A percentile compares a stretch with the other conserved stretches of the same genome.
These are phyloP conservation scores for Anthonomus grandis DNA, from an alignment of 1,140 invertebrate species.

Conservation along the genomic window DNA sequence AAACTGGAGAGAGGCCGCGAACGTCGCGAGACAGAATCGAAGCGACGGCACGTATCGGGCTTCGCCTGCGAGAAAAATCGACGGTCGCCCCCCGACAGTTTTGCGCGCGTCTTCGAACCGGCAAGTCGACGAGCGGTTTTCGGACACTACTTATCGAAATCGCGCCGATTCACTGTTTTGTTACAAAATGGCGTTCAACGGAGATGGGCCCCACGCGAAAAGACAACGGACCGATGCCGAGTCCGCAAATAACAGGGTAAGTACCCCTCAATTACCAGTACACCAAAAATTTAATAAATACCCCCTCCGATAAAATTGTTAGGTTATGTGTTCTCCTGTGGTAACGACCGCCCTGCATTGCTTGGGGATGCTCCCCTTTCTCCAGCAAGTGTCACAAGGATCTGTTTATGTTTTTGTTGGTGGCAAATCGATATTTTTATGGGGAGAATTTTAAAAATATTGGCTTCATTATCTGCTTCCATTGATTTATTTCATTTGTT, in stretches of 20 bases:
- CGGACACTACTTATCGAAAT: constrained; percentile 28
- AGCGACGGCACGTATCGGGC: background rate
- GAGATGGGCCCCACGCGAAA: constrained; percentile 53
- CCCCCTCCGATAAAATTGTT: constrained; percentile 4
- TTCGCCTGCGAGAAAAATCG: constrained; percentile 21
- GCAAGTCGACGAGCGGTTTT: constrained; percentile 36
- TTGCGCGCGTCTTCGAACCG: constrained; percentile 38
- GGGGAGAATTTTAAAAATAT: too few species aligned
- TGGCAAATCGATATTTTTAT: background rate
- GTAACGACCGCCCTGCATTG: background rate
- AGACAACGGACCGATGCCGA: constrained; percentile 50
- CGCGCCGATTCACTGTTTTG: constrained; percentile 39
- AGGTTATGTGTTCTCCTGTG: constrained; percentile 8
- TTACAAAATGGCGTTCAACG: constrained; percentile 55
- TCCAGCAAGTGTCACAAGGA: background rate
- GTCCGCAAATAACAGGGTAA: constrained; percentile 51
- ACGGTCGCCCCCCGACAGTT: constrained; percentile 33
- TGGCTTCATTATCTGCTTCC: too few species aligned
- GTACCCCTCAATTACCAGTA: constrained; percentile 30
- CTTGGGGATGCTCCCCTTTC: constrained; percentile 6
- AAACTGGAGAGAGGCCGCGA: background rate
- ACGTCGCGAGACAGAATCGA: constrained; percentile 6
- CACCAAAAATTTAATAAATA: too few species aligned
- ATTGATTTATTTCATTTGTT: too few species aligned
- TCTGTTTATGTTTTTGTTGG: constrained; percentile 2